Evolutionary conservation across 2,113 vertebrate species (phyloP).

Genomic region (Scortum barcoo): DNA sequence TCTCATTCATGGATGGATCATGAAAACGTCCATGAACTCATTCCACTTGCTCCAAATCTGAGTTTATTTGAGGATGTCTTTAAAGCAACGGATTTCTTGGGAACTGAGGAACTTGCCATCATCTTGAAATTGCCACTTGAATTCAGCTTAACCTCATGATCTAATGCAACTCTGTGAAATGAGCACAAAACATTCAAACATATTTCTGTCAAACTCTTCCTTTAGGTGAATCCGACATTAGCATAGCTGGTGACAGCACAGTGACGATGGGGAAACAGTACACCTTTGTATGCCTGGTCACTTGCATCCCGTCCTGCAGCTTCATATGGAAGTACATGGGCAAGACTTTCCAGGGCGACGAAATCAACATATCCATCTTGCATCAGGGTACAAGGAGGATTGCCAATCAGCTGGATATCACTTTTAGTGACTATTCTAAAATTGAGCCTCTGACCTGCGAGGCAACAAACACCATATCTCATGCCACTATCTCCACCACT

Average conservation of each 20-base stretch:
- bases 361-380: conserved; percentile 10
- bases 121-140: no score
- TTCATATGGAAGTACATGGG: conserved; percentile 58
- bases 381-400: neutral
- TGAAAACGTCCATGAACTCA: neutral
- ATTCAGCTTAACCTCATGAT: no score
- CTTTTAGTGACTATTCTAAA: neutral
- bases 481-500: neutral
- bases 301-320: conserved; percentile 50
- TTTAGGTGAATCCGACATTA: neutral
- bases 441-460: conserved; percentile 41
- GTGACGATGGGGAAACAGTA: conserved; percentile 42
- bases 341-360: conserved; percentile 29
- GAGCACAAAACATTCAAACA: neutral
- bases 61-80: neutral
- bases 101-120: no score
- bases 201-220: neutral
- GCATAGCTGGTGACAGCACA: conserved; percentile 9
- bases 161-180: neutral
- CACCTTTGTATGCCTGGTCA: conserved; percentile 35
- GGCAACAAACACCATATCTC: conserved; percentile 23
- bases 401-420: neutral
- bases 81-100: neutral
- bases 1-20: neutral
- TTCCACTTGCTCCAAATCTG: neutral